Evolutionary conservation across 2,797 vertebrate genomes (phyloP), one percentile per base, ranked within the genome.

Genomic region (Eulemur mongoz): DNA sequence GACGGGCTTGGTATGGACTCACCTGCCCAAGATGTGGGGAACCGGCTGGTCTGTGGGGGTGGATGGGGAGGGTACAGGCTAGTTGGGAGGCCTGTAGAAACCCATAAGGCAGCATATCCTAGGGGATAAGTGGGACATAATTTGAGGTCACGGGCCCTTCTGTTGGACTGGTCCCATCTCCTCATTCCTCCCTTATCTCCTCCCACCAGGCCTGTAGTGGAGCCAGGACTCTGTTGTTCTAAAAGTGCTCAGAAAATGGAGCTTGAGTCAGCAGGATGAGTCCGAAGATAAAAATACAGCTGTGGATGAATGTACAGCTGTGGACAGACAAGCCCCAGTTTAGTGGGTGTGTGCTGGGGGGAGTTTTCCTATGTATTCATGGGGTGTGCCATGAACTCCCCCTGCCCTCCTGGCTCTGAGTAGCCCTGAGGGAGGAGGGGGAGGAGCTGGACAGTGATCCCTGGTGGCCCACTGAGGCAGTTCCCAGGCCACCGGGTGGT

Each of bases 171-270:
- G 27, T 52, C 84, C 91, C 82, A 86, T 85, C 61, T 61, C n/a
- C 67, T 93, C 90, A 80, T 96, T 95, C 96, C 73, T 96, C n/a
- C 40, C 87, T 96, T 94, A 97, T 97, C 93, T 96, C 93, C 93
- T 72, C 40, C 91, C 87, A 57, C 70, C 70, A 94, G 81, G 86
- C 83, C 67, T 87, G 94, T 89, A 85, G 17, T 63, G 73, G 45
- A 94, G 85, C 89, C 96, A 95, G 96, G 93, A 67, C 80, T 93
- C 54, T 93, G 81, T 94, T 93, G n/a, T 92, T 88, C 94, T 94
- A 69, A 91, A 96, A 95, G 87, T 88, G 57, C 78, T 75, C 82
- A 85, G 95, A 95, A 93, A 96, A 94, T 73, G 94, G 67, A 92
- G 73, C 88, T 98, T 88, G 43, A 75, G 48, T 96, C 79, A 0